These are phyloP conservation scores for Jordanella pulchra DNA, from an alignment of 2,797 vertebrate genomes.

Conservation along the genomic window DNA sequence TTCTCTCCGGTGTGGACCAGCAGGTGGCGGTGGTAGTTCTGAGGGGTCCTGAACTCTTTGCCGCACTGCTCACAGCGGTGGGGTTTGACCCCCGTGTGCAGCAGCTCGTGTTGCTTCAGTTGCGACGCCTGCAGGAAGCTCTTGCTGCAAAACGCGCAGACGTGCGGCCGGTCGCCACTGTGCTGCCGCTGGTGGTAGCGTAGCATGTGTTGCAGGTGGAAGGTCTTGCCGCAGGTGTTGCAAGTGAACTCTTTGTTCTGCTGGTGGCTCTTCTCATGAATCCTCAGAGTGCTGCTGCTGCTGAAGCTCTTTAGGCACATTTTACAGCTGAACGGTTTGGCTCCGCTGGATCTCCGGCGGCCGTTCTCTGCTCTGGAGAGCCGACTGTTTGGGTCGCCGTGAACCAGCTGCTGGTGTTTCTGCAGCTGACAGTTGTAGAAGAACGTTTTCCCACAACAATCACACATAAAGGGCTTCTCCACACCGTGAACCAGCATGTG, in stretches of 20 bases:
- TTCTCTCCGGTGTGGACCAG: slow-evolving; percentile 78
- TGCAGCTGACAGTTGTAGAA: slow-evolving; percentile 77
- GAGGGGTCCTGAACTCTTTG: slow-evolving; percentile 66
- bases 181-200: slow-evolving; percentile 72
- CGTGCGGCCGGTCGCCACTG: slow-evolving; percentile 67
- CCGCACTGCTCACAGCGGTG: slow-evolving; percentile 69
- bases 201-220: slow-evolving; percentile 72
- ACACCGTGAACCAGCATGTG: slow-evolving; percentile 78
- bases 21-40: slow-evolving; percentile 72
- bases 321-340: slow-evolving; percentile 61
- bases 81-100: slow-evolving; percentile 69
- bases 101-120: slow-evolving; percentile 70
- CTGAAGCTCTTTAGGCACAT: slow-evolving; percentile 67
- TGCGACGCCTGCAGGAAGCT: slow-evolving; percentile 65
- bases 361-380: accelerated
- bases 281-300: slow-evolving; percentile 58
- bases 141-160: slow-evolving; percentile 68
- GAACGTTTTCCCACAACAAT: slow-evolving; percentile 69
- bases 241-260: slow-evolving; percentile 74
- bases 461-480: slow-evolving; percentile 73
- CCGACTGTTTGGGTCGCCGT: slow-evolving; percentile 12
- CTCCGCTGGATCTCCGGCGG: background rate
- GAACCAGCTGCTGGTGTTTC: slow-evolving; percentile 77
- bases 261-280: slow-evolving; percentile 73
- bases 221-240: slow-evolving; percentile 69